Percentiles rank a stretch among this genome's conserved stretches.
These are phyloP conservation scores for Pelagia noctiluca DNA, from an alignment of 30 jellyfish, hydroid and myxozoan genomes.

Conservation along the genomic window DNA sequence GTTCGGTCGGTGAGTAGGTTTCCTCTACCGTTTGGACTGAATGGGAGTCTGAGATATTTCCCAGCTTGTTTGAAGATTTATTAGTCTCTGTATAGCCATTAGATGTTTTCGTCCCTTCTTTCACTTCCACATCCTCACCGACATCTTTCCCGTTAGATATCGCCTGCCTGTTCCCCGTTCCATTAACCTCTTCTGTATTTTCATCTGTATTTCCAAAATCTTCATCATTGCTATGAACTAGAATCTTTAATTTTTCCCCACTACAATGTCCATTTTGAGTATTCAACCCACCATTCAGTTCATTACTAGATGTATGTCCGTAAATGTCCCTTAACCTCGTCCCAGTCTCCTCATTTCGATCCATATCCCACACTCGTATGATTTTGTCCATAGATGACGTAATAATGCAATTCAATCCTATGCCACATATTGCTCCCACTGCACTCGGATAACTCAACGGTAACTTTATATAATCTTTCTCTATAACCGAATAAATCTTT, in stretches of 20 bases:
- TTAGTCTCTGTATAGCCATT: too few relatives aligned
- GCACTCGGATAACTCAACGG: constrained; percentile 63
- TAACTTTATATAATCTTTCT: constrained; percentile 21
- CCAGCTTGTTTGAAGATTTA: too few relatives aligned
- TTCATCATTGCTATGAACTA: neutral
- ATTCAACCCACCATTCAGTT: neutral
- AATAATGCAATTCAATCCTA: constrained; percentile 38
- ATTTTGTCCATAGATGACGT: constrained; percentile 75
- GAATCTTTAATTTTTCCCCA: neutral
- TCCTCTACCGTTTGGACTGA: too few relatives aligned
- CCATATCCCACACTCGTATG: constrained; percentile 76
- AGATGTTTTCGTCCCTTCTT: too few relatives aligned
- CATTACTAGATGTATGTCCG: neutral
- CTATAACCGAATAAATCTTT: constrained; percentile 39
- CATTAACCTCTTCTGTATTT: too few relatives aligned
- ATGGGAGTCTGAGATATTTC: too few relatives aligned
- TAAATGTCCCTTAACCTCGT: neutral
- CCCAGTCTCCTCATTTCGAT: constrained; percentile 47
- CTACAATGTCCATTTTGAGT: neutral
- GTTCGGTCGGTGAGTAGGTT: too few relatives aligned
- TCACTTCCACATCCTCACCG: too few relatives aligned
- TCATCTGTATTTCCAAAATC: too few relatives aligned
- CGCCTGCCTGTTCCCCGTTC: too few relatives aligned
- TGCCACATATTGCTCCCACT: constrained; percentile 40
- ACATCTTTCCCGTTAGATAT: too few relatives aligned